Conservation (phyloP, 2,797 vertebrate genomes). For the Lepus oiostolus region DNA sequence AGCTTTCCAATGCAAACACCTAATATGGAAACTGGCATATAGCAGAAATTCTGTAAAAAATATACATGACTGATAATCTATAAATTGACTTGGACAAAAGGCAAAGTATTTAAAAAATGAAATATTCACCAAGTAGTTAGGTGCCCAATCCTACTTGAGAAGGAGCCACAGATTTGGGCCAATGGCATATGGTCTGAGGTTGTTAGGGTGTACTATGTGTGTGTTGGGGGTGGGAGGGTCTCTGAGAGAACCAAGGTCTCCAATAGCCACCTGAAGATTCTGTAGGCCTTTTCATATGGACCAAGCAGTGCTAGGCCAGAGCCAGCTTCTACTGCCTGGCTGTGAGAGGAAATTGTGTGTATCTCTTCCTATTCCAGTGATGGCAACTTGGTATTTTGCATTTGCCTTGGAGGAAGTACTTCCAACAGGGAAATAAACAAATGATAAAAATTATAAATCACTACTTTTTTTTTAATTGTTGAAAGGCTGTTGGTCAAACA, state of each 20-base stretch:
- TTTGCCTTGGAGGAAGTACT: neutral
- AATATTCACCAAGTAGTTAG: neutral
- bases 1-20: neutral
- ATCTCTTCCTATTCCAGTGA: neutral
- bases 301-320: neutral
- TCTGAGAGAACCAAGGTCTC: neutral
- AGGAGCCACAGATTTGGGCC: neutral
- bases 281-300: neutral
- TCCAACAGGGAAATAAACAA: neutral
- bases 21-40: neutral
- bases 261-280: neutral
- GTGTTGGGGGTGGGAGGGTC: neutral
- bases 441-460: neutral
- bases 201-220: neutral
- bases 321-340: neutral
- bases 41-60: neutral
- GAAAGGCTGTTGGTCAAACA: neutral
- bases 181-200: neutral
- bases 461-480: neutral
- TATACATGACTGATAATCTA: neutral
- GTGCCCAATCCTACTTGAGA: neutral
- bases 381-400: neutral
- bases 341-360: neutral
- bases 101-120: neutral
- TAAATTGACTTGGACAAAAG: neutral